Base-by-base conservation (phyloP, 1,140 invertebrate species). In the Chironomus striatipennis region DNA sequence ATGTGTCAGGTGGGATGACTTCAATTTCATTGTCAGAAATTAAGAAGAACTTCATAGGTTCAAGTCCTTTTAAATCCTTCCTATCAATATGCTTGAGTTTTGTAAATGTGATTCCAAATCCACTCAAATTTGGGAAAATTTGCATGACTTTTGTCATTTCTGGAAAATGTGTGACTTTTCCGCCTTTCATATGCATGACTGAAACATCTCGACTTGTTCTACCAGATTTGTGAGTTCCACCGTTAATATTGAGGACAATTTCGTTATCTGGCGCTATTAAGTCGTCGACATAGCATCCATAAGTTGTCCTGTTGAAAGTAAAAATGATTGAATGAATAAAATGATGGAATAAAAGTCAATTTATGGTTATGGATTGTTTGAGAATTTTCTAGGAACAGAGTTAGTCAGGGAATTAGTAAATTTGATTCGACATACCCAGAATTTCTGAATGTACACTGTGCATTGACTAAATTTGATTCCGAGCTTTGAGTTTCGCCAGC, bases 11-110 rank as follows among this genome's bases (percentile, higher is more conserved):
- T 1, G 47, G 47, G 15, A 57, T 57, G 4, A 57, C 12, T 57
- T 57, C 47, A 57, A 57, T 12, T 57, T 57, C 47, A 57, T 57
- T 57, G n/a, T 57, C 47, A 57, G 47, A 57, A 57, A 57, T 57
- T 4, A 57, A 57, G n/a, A 57, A 57, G 47, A 57, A 57, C n/a
- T 57, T 12, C n/a, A 57, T n/a, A 1, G 12, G 12, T 57, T 5
- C 47, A 5, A 57, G 12, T 5, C 47, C n/a, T 15, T 57, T 57
- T 5, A 57, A 12, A n/a, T 57, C 47, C 12, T 57, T n/a, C 0
- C 47, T 12, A 0, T 57, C n/a, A 15, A 57, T 57, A n/a, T 57
- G 12, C n/a, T 57, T 57, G 3, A 57, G 5, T 57, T 57, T 57
- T 5, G 12, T 57, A 5, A 57, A 15, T 12, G 47, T 57, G 4